Evolutionary conservation across 2,113 vertebrate species (phyloP).

Genomic region (Gambusia holbrooki): DNA sequence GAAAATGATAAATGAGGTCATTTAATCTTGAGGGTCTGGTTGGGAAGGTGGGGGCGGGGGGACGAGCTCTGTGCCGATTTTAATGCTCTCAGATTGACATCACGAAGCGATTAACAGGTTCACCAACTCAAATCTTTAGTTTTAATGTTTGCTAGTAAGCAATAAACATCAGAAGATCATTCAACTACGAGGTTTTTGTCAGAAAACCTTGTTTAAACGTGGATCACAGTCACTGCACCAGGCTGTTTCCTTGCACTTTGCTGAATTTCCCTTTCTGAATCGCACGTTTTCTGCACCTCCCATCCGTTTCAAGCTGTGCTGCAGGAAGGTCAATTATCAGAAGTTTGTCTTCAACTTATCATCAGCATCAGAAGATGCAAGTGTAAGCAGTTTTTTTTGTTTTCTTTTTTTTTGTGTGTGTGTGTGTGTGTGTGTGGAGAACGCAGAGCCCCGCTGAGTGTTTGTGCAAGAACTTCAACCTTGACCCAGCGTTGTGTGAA

Average conservation of each 20-base stretch:
- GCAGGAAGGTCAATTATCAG: neutral
- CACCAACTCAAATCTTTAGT: neutral
- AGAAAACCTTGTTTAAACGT: too few species aligned
- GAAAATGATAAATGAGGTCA: conserved; percentile 58
- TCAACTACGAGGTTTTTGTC: too few species aligned
- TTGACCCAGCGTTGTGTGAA: neutral
- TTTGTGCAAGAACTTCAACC: neutral
- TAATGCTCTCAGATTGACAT: neutral
- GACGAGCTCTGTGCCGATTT: neutral
- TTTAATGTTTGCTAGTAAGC: conserved; percentile 3
- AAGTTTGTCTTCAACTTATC: neutral
- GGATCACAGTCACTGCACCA: too few species aligned
- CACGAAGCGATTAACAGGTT: neutral
- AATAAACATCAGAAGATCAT: neutral
- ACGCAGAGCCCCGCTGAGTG: neutral
- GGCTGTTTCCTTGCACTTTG: too few species aligned
- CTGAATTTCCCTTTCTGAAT: too few species aligned
- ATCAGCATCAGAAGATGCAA: neutral
- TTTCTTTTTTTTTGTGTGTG: too few species aligned
- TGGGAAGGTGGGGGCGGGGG: neutral
- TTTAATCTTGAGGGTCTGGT: conserved; percentile 3
- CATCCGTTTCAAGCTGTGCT: neutral
- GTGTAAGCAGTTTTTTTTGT: neutral
- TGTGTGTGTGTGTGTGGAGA: neutral
- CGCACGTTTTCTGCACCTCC: neutral